phyloP scores from a whole-genome alignment of 2,113 vertebrate genomes.

The Alces alces region DNA sequence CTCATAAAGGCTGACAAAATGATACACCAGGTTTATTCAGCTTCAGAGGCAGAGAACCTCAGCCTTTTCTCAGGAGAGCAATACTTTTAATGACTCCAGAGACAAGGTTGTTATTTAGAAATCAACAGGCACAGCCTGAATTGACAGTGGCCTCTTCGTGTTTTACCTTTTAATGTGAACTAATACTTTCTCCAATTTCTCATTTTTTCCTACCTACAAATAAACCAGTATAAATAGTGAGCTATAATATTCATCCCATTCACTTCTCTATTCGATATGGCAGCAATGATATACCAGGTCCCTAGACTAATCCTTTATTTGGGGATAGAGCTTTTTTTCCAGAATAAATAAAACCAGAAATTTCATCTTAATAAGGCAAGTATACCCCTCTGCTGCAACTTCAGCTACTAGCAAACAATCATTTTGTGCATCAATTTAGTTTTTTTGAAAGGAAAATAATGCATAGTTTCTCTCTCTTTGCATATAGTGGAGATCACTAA shows the following conservation, averaged over 20 bases:
- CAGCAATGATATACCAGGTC: constrained; percentile 33
- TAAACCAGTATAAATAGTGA: constrained; percentile 37
- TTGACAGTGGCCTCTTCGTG: constrained; percentile 43
- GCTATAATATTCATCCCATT: constrained; percentile 12
- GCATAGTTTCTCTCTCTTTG: background rate
- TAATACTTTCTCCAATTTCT: constrained; percentile 60
- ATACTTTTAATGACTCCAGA: constrained; percentile 57
- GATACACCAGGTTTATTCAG: constrained; percentile 46
- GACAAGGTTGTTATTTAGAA: constrained; percentile 53
- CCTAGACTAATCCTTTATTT: constrained; percentile 59
- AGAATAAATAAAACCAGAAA: constrained; percentile 65
- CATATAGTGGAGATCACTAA: constrained; percentile 33
- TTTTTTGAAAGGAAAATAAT: constrained; percentile 63
- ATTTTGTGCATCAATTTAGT: constrained; percentile 49
- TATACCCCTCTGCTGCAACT: constrained; percentile 42
- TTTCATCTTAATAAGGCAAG: constrained; percentile 65
- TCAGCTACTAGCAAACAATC: constrained; percentile 35
- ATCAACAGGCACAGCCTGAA: constrained; percentile 47
- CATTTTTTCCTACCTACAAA: constrained; percentile 49
- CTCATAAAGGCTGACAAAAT: constrained; percentile 65
- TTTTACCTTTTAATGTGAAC: constrained; percentile 63
- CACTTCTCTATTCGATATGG: constrained; percentile 15
- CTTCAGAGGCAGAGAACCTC: constrained; percentile 7
- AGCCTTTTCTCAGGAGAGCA: constrained; percentile 33
- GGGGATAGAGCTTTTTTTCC: constrained; percentile 4